These are phyloP conservation scores for Poeciliopsis gracilis DNA, from an alignment of 2,797 vertebrate genomes.

Conservation along the genomic window DNA sequence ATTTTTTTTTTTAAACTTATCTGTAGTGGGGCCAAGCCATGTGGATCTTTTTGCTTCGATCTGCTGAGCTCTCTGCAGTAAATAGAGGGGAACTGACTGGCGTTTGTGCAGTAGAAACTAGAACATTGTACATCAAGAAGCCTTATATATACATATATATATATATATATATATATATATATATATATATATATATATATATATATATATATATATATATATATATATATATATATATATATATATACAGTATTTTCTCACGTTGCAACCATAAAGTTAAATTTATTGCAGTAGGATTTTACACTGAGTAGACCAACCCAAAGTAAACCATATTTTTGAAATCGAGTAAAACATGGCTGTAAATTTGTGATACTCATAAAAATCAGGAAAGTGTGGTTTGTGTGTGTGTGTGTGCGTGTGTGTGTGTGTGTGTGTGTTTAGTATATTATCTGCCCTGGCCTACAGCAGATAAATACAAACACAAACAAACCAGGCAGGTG, in stretches of 20 bases:
- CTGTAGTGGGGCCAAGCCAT: constrained; percentile 4
- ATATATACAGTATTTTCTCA: not conserved
- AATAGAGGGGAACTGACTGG: not conserved
- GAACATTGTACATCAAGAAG: not conserved
- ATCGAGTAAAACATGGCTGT: not conserved
- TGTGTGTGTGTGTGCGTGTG: not conserved
- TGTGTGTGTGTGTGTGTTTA: not conserved
- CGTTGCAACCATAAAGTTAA: not conserved
- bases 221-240: not conserved
- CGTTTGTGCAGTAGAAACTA: not conserved
- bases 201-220: not conserved
- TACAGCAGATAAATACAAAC: too few relatives aligned
- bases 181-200: not conserved
- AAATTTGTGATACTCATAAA: not conserved
- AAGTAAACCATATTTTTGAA: not conserved
- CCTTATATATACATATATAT: not conserved
- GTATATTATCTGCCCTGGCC: not conserved
- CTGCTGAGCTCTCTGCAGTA: not conserved
- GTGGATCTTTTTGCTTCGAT: constrained; percentile 14
- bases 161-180: not conserved
- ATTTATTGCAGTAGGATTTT: not conserved
- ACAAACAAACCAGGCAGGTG: too few relatives aligned
- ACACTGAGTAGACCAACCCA: not conserved
- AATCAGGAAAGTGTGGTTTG: not conserved
- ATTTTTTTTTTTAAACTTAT: not conserved